These are phyloP conservation scores for Dynastes maya DNA, from an alignment of 2,888 invertebrate species.

Conservation along the genomic window DNA sequence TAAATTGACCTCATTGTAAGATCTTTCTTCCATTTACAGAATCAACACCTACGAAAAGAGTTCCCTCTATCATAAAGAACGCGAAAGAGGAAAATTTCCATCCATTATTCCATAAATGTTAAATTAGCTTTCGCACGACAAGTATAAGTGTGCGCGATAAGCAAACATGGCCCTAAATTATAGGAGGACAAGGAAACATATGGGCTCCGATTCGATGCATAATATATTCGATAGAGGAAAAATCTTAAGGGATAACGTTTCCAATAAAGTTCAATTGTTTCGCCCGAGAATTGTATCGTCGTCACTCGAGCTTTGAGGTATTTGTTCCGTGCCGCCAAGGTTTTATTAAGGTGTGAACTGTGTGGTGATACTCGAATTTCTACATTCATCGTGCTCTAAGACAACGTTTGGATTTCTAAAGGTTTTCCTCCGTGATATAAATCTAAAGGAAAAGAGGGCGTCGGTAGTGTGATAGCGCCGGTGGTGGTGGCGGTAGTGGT, in stretches of 20 bases:
- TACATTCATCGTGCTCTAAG: constrained; percentile 62
- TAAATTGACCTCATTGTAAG: too few relatives aligned
- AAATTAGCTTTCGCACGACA: not conserved
- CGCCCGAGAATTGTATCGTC: constrained; percentile 27
- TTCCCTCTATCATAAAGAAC: not conserved
- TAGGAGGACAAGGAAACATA: not conserved
- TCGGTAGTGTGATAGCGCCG: constrained; percentile 62
- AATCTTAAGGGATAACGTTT: constrained; percentile 43
- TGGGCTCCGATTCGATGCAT: not conserved
- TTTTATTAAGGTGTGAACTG: constrained; percentile 56
- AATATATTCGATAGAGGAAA: constrained; percentile 41
- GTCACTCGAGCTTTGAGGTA: constrained; percentile 45
- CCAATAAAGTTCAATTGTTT: constrained; percentile 46
- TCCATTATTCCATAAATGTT: constrained; percentile 13
- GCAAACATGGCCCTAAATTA: constrained; percentile 1
- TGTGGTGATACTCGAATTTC: constrained; percentile 61
- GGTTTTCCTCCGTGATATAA: constrained; percentile 62
- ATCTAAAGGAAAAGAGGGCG: constrained; percentile 60
- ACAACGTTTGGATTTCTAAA: constrained; percentile 66
- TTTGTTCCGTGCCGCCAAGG: constrained; percentile 42
- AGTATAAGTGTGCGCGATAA: constrained; percentile 2
- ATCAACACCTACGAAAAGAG: too few relatives aligned
- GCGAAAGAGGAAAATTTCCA: not conserved
- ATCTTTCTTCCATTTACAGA: too few relatives aligned
- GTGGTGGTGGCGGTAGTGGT: constrained; percentile 54